Percentiles rank a stretch among this genome's conserved stretches.
Evolutionary conservation across 92 coral and sea anemone genomes (phyloP).

Genomic region (Zoanthus gigantus): DNA sequence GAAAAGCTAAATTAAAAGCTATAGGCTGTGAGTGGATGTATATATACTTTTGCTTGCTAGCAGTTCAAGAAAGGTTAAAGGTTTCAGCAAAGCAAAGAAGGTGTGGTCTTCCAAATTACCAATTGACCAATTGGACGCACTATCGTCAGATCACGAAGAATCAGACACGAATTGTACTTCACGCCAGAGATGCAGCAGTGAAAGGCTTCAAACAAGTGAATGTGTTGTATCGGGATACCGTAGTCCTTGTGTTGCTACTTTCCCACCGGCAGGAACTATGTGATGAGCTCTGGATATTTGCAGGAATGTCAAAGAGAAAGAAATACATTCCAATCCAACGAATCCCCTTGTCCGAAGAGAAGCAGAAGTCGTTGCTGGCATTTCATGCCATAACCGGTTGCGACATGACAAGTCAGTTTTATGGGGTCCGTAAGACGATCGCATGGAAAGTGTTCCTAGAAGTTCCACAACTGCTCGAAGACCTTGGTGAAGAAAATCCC

Average conservation of each 20-base stretch:
- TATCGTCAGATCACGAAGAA: background rate
- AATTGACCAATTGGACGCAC: background rate
- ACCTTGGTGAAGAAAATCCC: too few species aligned
- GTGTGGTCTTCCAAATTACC: conserved; percentile 21
- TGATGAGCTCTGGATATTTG: too few species aligned
- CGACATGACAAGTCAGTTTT: too few species aligned
- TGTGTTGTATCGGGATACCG: conserved; percentile 69
- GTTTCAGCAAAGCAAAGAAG: conserved; percentile 10
- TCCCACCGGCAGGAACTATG: too few species aligned
- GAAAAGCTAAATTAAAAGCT: background rate
- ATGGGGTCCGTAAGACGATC: too few species aligned
- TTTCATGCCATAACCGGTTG: too few species aligned
- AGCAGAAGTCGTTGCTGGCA: too few species aligned
- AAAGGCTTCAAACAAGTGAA: conserved; percentile 70
- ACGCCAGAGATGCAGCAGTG: conserved; percentile 68
- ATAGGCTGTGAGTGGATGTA: background rate
- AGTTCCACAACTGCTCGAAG: too few species aligned
- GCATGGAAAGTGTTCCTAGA: too few species aligned
- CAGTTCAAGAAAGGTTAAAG: background rate
- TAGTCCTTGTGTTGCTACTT: conserved; percentile 38
- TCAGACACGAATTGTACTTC: conserved; percentile 49
- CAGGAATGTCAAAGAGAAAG: too few species aligned
- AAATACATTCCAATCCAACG: too few species aligned
- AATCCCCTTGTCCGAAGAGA: too few species aligned
- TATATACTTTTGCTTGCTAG: background rate